These are phyloP conservation scores for Litoditis marina DNA, from an alignment of 2,888 invertebrate genomes.

Conservation along the genomic window DNA sequence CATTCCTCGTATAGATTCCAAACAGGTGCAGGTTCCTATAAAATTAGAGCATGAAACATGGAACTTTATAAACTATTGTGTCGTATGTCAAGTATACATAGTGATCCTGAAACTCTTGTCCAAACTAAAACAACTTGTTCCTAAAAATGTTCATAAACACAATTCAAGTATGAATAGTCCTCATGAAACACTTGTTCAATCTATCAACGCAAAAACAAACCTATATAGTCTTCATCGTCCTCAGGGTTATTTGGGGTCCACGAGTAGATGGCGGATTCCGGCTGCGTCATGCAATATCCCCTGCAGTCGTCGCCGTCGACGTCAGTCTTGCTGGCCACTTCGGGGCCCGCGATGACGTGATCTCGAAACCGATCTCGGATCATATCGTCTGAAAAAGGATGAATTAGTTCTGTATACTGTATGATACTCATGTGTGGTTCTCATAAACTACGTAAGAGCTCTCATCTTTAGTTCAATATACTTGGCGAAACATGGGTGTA, in stretches of 20 bases:
- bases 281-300: conserved; percentile 13
- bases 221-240: conserved; percentile 21
- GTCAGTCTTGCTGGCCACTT: conserved; percentile 3
- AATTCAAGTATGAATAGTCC: not conserved
- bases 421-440: not conserved
- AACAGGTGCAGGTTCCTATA: conserved; percentile 22
- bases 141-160: not conserved
- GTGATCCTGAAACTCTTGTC: no score
- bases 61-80: not conserved
- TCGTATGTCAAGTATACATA: not conserved
- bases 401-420: not conserved
- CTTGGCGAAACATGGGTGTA: no score
- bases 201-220: not conserved
- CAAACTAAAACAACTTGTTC: no score
- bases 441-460: no score
- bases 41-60: not conserved
- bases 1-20: conserved; percentile 22
- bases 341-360: conserved; percentile 17
- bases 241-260: conserved; percentile 19
- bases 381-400: conserved; percentile 17
- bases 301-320: conserved; percentile 18
- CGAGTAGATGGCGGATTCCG: conserved; percentile 21
- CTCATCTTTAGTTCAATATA: no score
- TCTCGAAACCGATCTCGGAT: conserved; percentile 18
- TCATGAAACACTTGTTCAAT: not conserved